phyloP scores from a whole-genome alignment of 2,888 invertebrate species.

The Elgonia sp. region DNA sequence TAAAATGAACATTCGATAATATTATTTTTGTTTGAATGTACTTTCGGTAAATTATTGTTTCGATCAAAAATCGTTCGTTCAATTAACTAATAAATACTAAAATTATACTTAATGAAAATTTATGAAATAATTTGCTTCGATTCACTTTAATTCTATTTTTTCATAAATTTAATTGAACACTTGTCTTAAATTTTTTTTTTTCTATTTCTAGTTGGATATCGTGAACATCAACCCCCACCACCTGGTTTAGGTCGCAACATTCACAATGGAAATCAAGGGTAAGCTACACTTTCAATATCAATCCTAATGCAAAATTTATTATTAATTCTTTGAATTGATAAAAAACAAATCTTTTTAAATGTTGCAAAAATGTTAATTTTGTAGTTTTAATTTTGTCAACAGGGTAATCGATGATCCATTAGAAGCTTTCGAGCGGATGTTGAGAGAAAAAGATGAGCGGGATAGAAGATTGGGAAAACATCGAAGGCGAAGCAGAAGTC shows the following conservation, averaged over 20 bases:
- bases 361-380: background rate
- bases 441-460: conserved; percentile 94
- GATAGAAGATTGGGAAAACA: conserved; percentile 90
- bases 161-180: background rate
- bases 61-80: too few relatives aligned
- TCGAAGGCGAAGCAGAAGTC: conserved; percentile 87
- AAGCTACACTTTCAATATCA: conserved; percentile 67
- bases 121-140: too few relatives aligned
- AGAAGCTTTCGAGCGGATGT: conserved; percentile 95
- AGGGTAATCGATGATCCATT: conserved; percentile 94
- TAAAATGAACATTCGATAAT: too few relatives aligned
- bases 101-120: too few relatives aligned
- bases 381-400: conserved; percentile 74
- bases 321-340: too few relatives aligned
- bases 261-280: conserved; percentile 88
- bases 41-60: too few relatives aligned
- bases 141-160: background rate
- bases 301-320: background rate
- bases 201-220: conserved; percentile 80
- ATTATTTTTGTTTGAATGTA: too few relatives aligned
- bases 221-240: conserved; percentile 88
- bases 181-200: background rate
- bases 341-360: too few relatives aligned
- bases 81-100: too few relatives aligned
- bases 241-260: conserved; percentile 88